Evolutionary conservation across 2,797 vertebrate species (phyloP).

Genomic region (Vespertilio murinus): DNA sequence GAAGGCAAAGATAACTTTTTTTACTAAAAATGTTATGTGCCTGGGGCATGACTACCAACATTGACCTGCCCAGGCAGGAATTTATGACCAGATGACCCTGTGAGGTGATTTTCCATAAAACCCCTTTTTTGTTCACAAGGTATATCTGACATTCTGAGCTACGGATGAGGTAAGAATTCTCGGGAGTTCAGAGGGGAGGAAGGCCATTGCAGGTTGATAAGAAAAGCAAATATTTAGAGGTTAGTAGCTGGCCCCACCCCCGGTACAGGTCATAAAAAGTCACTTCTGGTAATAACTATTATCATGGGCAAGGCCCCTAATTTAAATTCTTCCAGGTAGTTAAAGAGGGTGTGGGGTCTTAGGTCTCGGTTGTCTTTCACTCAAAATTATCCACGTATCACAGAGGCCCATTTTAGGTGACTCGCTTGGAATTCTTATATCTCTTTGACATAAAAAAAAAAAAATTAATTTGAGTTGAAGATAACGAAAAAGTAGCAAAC

Average conservation of each 20-base stretch:
- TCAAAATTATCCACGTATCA: background rate
- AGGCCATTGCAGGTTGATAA: background rate
- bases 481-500: background rate
- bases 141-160: background rate
- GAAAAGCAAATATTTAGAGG: background rate
- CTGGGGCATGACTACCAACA: background rate
- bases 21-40: background rate
- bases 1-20: background rate
- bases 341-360: background rate
- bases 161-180: background rate
- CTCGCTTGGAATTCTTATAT: background rate
- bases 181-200: background rate
- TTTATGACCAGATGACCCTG: background rate
- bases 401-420: background rate
- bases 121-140: background rate
- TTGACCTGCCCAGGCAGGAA: background rate
- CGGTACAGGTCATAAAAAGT: background rate
- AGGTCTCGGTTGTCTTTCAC: background rate
- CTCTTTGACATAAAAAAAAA: background rate
- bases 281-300: background rate
- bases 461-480: background rate
- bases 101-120: background rate
- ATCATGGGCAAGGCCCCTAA: background rate
- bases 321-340: background rate
- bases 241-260: background rate